A percentile compares a stretch with the other conserved stretches of the same genome.
phyloP scores from a whole-genome alignment of 2,888 invertebrate species.

The Galeruca laticollis region DNA sequence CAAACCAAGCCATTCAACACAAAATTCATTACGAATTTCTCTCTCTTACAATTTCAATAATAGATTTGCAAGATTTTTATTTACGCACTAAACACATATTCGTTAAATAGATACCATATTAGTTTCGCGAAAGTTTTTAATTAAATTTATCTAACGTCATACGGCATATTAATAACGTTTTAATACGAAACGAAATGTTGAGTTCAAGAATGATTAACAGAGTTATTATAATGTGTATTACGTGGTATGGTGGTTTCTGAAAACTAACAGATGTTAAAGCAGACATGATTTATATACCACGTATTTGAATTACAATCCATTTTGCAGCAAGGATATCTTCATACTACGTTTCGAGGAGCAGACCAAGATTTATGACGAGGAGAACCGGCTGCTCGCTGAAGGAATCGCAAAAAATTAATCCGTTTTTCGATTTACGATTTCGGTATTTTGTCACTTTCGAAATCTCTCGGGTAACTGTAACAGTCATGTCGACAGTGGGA shows the following conservation, averaged over 20 bases:
- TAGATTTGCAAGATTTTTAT: no score
- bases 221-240: conserved; percentile 54
- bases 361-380: conserved; percentile 27
- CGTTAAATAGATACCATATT: no score
- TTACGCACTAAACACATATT: no score
- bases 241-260: conserved; percentile 49
- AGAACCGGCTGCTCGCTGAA: conserved; percentile 22
- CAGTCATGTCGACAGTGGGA: background rate
- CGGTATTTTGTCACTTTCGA: conserved; percentile 7
- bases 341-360: conserved; percentile 20
- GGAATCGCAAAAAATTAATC: conserved; percentile 16
- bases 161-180: conserved; percentile 34
- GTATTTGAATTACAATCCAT: conserved; percentile 56
- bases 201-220: conserved; percentile 58
- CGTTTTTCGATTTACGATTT: conserved; percentile 12
- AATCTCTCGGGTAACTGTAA: background rate
- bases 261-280: conserved; percentile 59
- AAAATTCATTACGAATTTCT: no score
- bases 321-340: conserved; percentile 44
- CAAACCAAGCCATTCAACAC: no score
- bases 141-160: background rate
- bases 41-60: no score
- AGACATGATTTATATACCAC: conserved; percentile 57
- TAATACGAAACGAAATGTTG: conserved; percentile 48
- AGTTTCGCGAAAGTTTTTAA: background rate